Evolutionary conservation across 2,888 invertebrate genomes (phyloP).

Genomic region (Apocheima hispidaria): DNA sequence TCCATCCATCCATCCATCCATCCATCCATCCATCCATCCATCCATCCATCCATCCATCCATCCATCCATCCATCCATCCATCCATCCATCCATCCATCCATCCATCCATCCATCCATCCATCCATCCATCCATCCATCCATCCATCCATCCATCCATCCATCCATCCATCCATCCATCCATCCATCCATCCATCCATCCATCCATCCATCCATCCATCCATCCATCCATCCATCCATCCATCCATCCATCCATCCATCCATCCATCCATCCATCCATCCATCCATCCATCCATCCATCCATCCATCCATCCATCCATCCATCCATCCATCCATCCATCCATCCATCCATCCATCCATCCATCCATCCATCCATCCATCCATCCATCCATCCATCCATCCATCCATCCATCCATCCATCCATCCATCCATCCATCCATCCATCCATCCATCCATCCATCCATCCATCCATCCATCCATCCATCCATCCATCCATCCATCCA

Average conservation of each 20-base stretch:
- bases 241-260: slow-evolving; percentile 14
- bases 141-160: slow-evolving; percentile 1
- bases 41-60: slow-evolving; percentile 1
- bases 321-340: slow-evolving; percentile 17
- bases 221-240: slow-evolving; percentile 10
- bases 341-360: slow-evolving; percentile 19
- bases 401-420: slow-evolving; percentile 15
- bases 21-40: slow-evolving; percentile 6
- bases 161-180: slow-evolving; percentile 1
- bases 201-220: slow-evolving; percentile 11
- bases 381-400: slow-evolving; percentile 14
- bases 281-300: slow-evolving; percentile 19
- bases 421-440: slow-evolving; percentile 14
- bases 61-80: slow-evolving; percentile 1
- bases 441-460: slow-evolving; percentile 15
- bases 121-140: slow-evolving; percentile 1
- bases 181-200: slow-evolving; percentile 5
- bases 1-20: slow-evolving; percentile 15
- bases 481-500: slow-evolving; percentile 15
- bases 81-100: slow-evolving; percentile 1
- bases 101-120: slow-evolving; percentile 1
- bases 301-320: slow-evolving; percentile 19
- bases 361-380: slow-evolving; percentile 17
- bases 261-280: slow-evolving; percentile 15
- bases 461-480: slow-evolving; percentile 15